Conservation (phyloP, 1,140 invertebrate species). For the Maconellicoccus hirsutus region DNA sequence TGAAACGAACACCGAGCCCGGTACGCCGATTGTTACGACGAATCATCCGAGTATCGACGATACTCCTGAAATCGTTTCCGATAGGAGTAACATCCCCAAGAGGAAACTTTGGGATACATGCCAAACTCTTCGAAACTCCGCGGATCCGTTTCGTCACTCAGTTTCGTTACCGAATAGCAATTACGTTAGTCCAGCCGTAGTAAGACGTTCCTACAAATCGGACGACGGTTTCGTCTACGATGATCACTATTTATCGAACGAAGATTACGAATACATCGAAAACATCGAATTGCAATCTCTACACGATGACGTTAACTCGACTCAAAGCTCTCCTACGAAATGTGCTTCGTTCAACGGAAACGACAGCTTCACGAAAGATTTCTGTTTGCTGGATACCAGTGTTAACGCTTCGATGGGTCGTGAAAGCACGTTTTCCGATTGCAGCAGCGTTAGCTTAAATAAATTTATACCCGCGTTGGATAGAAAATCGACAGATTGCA, state of each 20-base stretch:
- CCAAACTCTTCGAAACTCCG: not conserved
- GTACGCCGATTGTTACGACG: too few species aligned
- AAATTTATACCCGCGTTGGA: not conserved
- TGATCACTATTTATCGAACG: not conserved
- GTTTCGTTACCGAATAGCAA: not conserved
- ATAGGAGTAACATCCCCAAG: too few species aligned
- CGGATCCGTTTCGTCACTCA: not conserved
- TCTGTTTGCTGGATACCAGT: not conserved
- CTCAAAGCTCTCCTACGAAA: not conserved
- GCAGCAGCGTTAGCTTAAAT: not conserved
- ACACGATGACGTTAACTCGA: not conserved
- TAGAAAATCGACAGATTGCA: not conserved
- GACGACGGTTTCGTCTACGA: not conserved
- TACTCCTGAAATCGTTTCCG: too few species aligned
- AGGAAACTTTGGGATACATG: not conserved
- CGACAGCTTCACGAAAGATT: constrained; percentile 1
- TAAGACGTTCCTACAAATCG: not conserved
- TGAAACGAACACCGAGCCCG: too few species aligned
- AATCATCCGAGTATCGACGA: too few species aligned
- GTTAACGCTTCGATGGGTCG: too few species aligned
- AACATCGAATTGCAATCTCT: not conserved
- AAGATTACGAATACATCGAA: not conserved
- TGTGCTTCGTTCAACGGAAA: not conserved
- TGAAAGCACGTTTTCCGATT: constrained; percentile 4
- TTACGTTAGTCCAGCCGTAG: not conserved